phyloP scores from a whole-genome alignment of 1,140 invertebrate species.

The Eulimnadia texana region DNA sequence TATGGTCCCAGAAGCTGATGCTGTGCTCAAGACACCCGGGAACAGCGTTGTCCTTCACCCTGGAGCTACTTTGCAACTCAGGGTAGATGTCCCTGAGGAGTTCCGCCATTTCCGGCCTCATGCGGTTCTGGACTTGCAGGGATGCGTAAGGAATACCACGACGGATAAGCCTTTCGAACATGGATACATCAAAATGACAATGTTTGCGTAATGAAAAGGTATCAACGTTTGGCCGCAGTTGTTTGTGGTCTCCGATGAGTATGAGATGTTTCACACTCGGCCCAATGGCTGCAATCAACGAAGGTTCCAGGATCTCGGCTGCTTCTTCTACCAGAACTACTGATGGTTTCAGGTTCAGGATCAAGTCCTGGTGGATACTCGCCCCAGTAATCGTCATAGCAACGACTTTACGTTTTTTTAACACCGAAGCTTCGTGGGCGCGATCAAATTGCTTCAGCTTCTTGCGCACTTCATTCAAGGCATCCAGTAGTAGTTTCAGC shows the following conservation, averaged over 20 bases:
- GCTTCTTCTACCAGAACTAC: constrained; percentile 35
- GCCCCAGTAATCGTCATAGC: constrained; percentile 39
- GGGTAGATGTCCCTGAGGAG: constrained; percentile 17
- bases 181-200: constrained; percentile 24
- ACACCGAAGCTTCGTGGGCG: not conserved
- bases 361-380: constrained; percentile 25
- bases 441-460: constrained; percentile 6
- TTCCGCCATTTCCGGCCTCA: constrained; percentile 23
- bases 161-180: constrained; percentile 25
- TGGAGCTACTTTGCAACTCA: not conserved
- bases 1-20: constrained; percentile 1
- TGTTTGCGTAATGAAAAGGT: constrained; percentile 19
- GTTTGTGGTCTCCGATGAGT: constrained; percentile 28
- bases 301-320: constrained; percentile 35
- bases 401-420: constrained; percentile 22
- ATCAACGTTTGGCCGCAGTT: constrained; percentile 23
- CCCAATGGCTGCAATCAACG: constrained; percentile 30
- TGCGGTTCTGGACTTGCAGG: constrained; percentile 18
- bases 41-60: not conserved
- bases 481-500: not conserved
- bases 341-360: constrained; percentile 27
- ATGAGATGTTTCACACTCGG: constrained; percentile 30
- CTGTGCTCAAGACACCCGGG: not conserved
- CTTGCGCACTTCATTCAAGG: constrained; percentile 4
- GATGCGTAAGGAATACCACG: constrained; percentile 16